Evolutionary conservation across 1,140 invertebrate genomes (phyloP), one percentile per base, ranked within the genome.

Genomic region (Melanaphis sacchari): DNA sequence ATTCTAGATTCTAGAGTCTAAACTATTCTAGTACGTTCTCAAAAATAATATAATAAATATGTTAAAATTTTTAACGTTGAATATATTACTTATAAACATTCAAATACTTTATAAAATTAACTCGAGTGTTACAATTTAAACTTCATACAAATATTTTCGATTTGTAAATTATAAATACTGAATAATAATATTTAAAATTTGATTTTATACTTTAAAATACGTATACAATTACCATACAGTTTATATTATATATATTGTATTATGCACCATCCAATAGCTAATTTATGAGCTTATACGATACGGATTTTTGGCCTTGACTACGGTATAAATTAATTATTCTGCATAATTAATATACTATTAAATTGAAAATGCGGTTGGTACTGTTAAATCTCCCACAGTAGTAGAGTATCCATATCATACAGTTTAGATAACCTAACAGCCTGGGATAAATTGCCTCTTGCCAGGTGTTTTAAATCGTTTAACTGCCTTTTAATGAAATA

Each of bases 271-370:
- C 41, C 49, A 49, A n/a, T 49, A 36, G 6, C 36, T 49, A 88
- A 49, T 88, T 88, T 88, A 49, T 22, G n/a, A 88, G n/a, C 36
- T n/a, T 36, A 36, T 36, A 46, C 22, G 8, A 46, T n/a, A 49
- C 22, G 15, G 85, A 15, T n/a, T n/a, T 87, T 88, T 18, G 43
- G 87, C 26, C n/a, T 89, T 36, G 18, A 52, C 31, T 89, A 89
- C 22, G 38, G 21, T 52, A 89, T 52, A 36, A 36, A 87, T 87
- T 87, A 87, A 87, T 87, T 87, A 87, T 87, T 87, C 43, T 8
- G 31, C 18, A 31, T 49, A 49, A 87, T 87, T 87, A 87, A 46
- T 87, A 87, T 46, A n/a, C 26, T 6, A 46, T 88, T 88, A 88
- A 88, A 88, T 88, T 21, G 18, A 36, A 46, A 36, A 88, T 88